Conservation (phyloP, 2,113 vertebrate species). For the Triplophysa siluroides region DNA sequence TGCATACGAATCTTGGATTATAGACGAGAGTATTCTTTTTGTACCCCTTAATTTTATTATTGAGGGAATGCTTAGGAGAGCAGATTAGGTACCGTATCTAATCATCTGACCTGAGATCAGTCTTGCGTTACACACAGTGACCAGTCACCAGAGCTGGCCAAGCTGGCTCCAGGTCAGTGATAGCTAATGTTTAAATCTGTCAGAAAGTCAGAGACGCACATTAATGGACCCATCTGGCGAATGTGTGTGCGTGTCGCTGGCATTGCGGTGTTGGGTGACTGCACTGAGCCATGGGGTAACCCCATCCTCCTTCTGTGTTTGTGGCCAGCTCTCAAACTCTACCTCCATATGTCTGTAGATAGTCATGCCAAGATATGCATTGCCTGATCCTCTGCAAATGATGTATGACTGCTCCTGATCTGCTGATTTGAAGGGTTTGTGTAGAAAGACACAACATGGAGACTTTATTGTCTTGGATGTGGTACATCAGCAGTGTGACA, state of each 20-base stretch:
- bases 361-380: constrained; percentile 42
- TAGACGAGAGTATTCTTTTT: neutral
- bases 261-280: constrained; percentile 41
- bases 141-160: constrained; percentile 17
- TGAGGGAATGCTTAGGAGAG: neutral
- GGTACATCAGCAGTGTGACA: neutral
- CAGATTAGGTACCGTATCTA: constrained; percentile 32
- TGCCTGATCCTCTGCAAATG: constrained; percentile 10
- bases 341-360: constrained; percentile 35
- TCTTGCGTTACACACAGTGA: constrained; percentile 34
- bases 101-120: constrained; percentile 42
- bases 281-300: constrained; percentile 22
- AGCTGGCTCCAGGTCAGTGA: constrained; percentile 22
- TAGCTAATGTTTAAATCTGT: constrained; percentile 71
- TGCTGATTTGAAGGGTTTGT: constrained; percentile 9
- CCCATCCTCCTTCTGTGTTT: constrained; percentile 31
- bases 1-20: neutral
- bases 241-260: constrained; percentile 48
- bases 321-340: constrained; percentile 65
- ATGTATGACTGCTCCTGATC: constrained; percentile 23
- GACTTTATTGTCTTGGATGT: constrained; percentile 18
- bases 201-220: constrained; percentile 51
- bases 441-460: constrained; percentile 24
- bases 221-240: constrained; percentile 64
- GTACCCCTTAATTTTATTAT: neutral